Base-by-base conservation (phyloP, 1,140 invertebrate species). In the Oedothorax gibbosus region DNA sequence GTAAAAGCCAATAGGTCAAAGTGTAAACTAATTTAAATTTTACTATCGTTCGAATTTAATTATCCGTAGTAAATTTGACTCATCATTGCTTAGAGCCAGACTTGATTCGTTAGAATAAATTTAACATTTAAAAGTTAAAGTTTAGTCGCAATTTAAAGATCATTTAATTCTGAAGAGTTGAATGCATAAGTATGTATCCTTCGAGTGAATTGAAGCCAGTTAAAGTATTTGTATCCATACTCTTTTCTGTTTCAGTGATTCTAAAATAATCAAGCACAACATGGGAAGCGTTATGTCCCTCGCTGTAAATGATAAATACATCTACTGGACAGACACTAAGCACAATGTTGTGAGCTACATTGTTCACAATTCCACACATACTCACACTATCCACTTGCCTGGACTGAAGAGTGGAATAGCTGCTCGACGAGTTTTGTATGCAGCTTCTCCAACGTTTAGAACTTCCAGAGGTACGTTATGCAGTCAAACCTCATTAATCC, bases 321-420 rank as follows among this genome's bases (percentile, higher is more conserved):
- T 92, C 0, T 92, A 90, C 85, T 92, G 91, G 87, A 88, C 90
- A 6, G 90, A 91, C 81, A 85, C 88, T 11, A 89, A 89, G 10
- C 15, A 80, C 14, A 35, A 66, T 35, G 53, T 50, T 14, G n/a
- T 86, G 5, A 57, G 68, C 21, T 69, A 71, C 60, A 69, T 73
- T 50, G 35, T 35, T 5, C 21, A 57, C 6, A 77, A 85, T 7
- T 20, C 21, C 0, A 69, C 51, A 0, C 15, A 49, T 7, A n/a
- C 51, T 14, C 73, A 77, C 14, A 60, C 64, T 9, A 53, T 85
- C 4, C 3, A 20, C 2, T 60, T 84, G 7, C 81, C 71, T 0
- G 49, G 62, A 5, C 12, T 11, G 8, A 51, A 20, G 10, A 62
- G 11, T 53, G 68, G 49, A 20, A 35, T 51, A 9, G 66, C 57